Evolutionary conservation across 2,113 vertebrate genomes (phyloP).

Genomic region (Prunella himalayana): DNA sequence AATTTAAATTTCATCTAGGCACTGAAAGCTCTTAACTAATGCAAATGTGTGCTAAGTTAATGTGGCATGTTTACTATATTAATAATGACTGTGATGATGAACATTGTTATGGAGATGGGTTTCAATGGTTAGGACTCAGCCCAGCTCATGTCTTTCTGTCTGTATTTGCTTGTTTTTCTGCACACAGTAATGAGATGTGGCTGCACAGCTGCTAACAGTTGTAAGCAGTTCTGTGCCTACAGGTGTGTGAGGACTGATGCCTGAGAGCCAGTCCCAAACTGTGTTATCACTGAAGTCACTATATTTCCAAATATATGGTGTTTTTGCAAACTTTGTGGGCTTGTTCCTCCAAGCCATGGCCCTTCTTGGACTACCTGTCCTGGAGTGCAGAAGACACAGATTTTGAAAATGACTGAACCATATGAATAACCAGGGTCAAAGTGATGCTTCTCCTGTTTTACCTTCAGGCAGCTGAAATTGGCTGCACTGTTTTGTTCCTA

Average conservation of each 20-base stretch:
- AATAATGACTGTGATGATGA: neutral
- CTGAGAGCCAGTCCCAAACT: neutral
- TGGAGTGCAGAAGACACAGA: neutral
- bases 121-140: neutral
- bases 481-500: neutral
- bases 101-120: neutral
- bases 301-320: neutral
- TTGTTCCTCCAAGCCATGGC: neutral
- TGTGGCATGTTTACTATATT: neutral
- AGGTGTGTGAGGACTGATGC: too few relatives aligned
- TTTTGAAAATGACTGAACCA: neutral
- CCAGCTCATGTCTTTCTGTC: neutral
- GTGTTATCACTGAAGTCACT: neutral
- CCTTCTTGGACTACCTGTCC: neutral
- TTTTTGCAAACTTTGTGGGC: neutral
- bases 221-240: neutral
- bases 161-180: neutral
- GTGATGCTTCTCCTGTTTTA: neutral
- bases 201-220: neutral
- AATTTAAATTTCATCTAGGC: neutral
- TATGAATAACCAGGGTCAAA: neutral
- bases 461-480: neutral
- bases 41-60: neutral
- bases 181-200: rapidly evolving
- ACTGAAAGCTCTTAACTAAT: neutral